Evolutionary conservation across 2,888 invertebrate genomes (phyloP).

Genomic region (Eupithecia tripunctaria): DNA sequence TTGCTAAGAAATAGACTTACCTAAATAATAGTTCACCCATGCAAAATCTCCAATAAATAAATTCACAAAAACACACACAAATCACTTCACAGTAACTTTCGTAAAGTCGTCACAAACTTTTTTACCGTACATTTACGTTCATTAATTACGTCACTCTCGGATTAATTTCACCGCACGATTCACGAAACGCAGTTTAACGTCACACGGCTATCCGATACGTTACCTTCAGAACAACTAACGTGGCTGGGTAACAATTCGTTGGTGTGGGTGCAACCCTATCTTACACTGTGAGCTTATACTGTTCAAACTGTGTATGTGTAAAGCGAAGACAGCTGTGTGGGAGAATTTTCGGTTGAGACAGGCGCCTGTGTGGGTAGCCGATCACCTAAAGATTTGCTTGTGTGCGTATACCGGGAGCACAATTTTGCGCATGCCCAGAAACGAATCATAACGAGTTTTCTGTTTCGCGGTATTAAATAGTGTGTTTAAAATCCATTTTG

Average conservation of each 20-base stretch:
- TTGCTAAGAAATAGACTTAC: slow-evolving; percentile 32
- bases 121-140: slow-evolving; percentile 23
- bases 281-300: slow-evolving; percentile 50
- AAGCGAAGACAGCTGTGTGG: slow-evolving; percentile 59
- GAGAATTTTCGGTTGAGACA: slow-evolving; percentile 54
- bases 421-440: slow-evolving; percentile 64
- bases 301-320: slow-evolving; percentile 53
- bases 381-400: slow-evolving; percentile 11
- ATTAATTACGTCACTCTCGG: slow-evolving; percentile 41
- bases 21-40: slow-evolving; percentile 32
- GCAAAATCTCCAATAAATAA: slow-evolving; percentile 25
- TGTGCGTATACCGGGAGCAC: slow-evolving; percentile 49
- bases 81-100: slow-evolving; percentile 37
- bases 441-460: slow-evolving; percentile 63
- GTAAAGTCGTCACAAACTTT: slow-evolving; percentile 39
- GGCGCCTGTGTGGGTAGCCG: slow-evolving; percentile 55
- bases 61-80: slow-evolving; percentile 18
- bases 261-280: slow-evolving; percentile 61
- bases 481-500: slow-evolving; percentile 50
- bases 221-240: slow-evolving; percentile 64
- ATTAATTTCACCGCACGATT: slow-evolving; percentile 25
- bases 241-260: slow-evolving; percentile 62
- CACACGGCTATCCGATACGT: slow-evolving; percentile 42
- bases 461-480: slow-evolving; percentile 69
- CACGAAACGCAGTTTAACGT: neutral